Evolutionary conservation across 2,113 vertebrate species (phyloP).

Genomic region (Scartelaos histophorus): DNA sequence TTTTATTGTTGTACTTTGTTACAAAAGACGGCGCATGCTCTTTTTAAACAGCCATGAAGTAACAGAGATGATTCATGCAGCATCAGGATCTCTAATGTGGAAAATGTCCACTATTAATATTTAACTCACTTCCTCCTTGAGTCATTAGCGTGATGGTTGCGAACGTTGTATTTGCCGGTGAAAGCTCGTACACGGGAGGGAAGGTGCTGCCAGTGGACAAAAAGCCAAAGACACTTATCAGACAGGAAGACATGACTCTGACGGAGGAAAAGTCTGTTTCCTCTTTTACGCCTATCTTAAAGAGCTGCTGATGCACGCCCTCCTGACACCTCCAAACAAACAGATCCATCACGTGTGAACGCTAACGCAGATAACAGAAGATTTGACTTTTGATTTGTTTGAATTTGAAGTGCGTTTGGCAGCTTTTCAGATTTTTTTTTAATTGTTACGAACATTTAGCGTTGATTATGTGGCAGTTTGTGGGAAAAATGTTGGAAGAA

Average conservation of each 20-base stretch:
- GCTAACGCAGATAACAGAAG: background rate
- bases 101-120: constrained; percentile 7
- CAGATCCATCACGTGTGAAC: constrained; percentile 18
- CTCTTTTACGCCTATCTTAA: constrained; percentile 72
- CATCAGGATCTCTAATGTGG: constrained; percentile 38
- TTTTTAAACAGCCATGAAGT: no score
- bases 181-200: constrained; percentile 4
- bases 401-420: background rate
- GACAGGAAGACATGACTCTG: constrained; percentile 72
- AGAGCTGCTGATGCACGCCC: constrained; percentile 60
- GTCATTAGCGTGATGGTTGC: background rate
- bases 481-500: no score
- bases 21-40: no score
- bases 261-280: constrained; percentile 78
- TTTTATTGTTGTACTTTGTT: no score
- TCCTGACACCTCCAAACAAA: constrained; percentile 34
- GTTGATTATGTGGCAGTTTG: no score
- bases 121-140: background rate
- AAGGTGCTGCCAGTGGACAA: constrained; percentile 44
- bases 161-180: constrained; percentile 10
- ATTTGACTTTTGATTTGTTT: background rate
- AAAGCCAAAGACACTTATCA: constrained; percentile 63
- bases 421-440: no score
- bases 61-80: background rate
- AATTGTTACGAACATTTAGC: no score